Evolutionary conservation across 2,113 vertebrate species (phyloP).

Genomic region (Prietella phreatophila): DNA sequence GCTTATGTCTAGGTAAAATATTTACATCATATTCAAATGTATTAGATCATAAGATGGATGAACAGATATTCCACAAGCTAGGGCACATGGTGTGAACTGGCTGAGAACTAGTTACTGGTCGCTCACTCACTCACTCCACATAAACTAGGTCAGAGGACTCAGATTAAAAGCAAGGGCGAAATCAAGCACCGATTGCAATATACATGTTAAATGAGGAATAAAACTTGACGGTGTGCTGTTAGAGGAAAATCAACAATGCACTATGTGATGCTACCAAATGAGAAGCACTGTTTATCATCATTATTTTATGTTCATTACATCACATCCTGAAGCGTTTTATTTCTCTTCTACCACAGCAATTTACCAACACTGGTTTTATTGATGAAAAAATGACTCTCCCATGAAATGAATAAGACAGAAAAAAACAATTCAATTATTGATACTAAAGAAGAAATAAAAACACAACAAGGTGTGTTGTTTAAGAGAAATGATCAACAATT

Average conservation of each 20-base stretch:
- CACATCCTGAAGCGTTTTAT: background rate
- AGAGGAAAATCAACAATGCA: background rate
- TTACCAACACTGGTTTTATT: background rate
- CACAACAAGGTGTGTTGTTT: background rate
- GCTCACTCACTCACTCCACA: background rate
- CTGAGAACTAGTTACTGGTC: background rate
- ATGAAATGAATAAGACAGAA: background rate
- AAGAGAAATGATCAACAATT: background rate
- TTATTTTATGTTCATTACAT: background rate
- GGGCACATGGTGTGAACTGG: background rate
- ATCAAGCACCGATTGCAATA: background rate
- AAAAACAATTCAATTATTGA: background rate
- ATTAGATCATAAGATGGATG: too few species aligned
- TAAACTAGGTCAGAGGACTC: background rate
- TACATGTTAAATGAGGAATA: background rate
- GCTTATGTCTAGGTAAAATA: background rate
- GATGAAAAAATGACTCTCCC: background rate
- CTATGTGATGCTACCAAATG: background rate
- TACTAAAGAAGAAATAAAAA: background rate
- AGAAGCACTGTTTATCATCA: background rate
- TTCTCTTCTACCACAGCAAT: background rate
- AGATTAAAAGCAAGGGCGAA: background rate
- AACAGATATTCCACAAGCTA: background rate
- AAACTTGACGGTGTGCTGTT: background rate
- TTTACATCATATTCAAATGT: background rate